These are phyloP conservation scores for Brachionus angularis DNA, from an alignment of 1,140 invertebrate species.

Conservation along the genomic window DNA sequence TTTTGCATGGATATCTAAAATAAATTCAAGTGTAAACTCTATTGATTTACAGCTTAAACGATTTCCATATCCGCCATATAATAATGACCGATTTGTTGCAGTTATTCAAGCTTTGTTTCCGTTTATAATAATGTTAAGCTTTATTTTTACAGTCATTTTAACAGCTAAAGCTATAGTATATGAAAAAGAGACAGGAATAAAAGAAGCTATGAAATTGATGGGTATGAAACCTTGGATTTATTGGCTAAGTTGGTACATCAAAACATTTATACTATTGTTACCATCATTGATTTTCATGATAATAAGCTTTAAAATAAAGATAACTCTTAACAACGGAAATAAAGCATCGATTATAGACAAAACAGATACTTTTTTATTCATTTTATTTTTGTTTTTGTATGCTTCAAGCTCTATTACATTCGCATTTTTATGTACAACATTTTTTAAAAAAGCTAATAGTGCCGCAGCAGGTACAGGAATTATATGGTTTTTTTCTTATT, in stretches of 20 bases:
- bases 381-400: conserved; percentile 32
- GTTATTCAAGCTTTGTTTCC: conserved; percentile 63
- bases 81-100: conserved; percentile 52
- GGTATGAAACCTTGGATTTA: conserved; percentile 75
- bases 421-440: conserved; percentile 46
- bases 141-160: conserved; percentile 59
- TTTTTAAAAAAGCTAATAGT: conserved; percentile 61
- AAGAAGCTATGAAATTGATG: conserved; percentile 76
- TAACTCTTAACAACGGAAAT: conserved; percentile 44
- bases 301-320: conserved; percentile 52
- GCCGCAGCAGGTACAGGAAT: conserved; percentile 52
- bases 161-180: conserved; percentile 54
- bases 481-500: conserved; percentile 54
- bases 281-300: conserved; percentile 63
- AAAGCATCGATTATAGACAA: conserved; percentile 60
- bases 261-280: conserved; percentile 68
- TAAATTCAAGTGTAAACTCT: conserved; percentile 39
- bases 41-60: conserved; percentile 60
- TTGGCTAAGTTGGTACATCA: conserved; percentile 77
- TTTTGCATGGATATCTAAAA: conserved; percentile 60
- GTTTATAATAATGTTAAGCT: conserved; percentile 64
- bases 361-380: conserved; percentile 61
- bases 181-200: conserved; percentile 56
- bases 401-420: conserved; percentile 35
- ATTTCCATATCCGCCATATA: conserved; percentile 55